Base-by-base conservation (phyloP, 1,140 invertebrate genomes). In the Trachymyrmex septentrionalis region DNA sequence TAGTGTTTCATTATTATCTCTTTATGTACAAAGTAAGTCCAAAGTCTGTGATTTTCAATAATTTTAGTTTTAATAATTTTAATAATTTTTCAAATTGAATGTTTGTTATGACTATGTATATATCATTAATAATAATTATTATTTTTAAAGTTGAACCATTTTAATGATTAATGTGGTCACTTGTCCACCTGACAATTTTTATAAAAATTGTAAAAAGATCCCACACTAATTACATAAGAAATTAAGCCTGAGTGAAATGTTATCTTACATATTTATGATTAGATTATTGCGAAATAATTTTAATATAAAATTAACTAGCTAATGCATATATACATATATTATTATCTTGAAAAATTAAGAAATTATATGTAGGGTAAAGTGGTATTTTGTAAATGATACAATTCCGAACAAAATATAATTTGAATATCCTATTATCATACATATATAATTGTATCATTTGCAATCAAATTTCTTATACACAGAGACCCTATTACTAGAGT, bases 11-110 rank as follows among this genome's bases (percentile, higher is more conserved):
- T 63, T 24, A 81, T n/a, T 73, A 7, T n/a, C 16, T 5, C 6
- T 27, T 57, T 48, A 2, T 78, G 19, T 24, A 55, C n/a, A 81
- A 21, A 57, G 48, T 69, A 34, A 81, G 44, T 69, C 2, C 7
- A 10, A 44, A 73, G 16, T 66, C 27, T 78, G 21, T 67, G 14
- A 55, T 67, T 53, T 77, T 12, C 0, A 64, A 48, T 27, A 10
- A 27, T 63, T 77, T 63, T 77, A 66, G 61, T 67, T 59, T 3
- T 4, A 78, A 48, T 10, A 7, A 30, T 66, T 78, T 78, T 7
- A 66, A 66, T 9, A 16, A 50, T 27, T 57, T 71, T 71, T 80
- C 3, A 48, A 30, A 30, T 21, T 48, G 10, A 66, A 48, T 64
- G 3, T 38, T 21, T 38, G 27, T 59, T 61, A 44, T 10, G n/a